phyloP scores from a whole-genome alignment of 1,140 invertebrate species.

The Oedothorax gibbosus region DNA sequence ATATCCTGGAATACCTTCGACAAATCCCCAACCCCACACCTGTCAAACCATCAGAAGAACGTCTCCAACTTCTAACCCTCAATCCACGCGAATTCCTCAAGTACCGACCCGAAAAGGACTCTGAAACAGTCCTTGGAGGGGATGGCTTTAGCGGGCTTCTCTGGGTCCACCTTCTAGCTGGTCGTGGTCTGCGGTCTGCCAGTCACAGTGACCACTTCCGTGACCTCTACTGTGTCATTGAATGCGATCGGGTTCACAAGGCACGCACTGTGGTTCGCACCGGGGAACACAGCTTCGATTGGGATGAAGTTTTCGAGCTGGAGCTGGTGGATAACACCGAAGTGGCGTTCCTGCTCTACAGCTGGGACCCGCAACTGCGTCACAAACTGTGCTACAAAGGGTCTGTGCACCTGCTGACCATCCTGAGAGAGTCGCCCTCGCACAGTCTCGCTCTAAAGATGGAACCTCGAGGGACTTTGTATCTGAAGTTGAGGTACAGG shows the following conservation, averaged over 20 bases:
- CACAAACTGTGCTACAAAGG: conserved; percentile 95
- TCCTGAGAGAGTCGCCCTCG: conserved; percentile 77
- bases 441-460: conserved; percentile 85
- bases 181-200: conserved; percentile 62
- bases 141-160: conserved; percentile 63
- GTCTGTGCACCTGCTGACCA: conserved; percentile 84
- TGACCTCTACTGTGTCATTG: conserved; percentile 96
- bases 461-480: conserved; percentile 93
- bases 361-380: conserved; percentile 96
- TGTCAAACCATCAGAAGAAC: conserved; percentile 70
- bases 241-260: conserved; percentile 97
- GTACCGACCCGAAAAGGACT: conserved; percentile 61
- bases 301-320: conserved; percentile 98
- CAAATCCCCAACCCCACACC: conserved; percentile 77
- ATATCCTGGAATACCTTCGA: conserved; percentile 53
- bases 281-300: conserved; percentile 97
- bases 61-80: conserved; percentile 58
- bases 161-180: conserved; percentile 63
- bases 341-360: conserved; percentile 97
- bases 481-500: conserved; percentile 91
- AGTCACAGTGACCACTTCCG: conserved; percentile 67
- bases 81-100: conserved; percentile 63
- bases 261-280: conserved; percentile 97
- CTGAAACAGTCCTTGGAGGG: conserved; percentile 47
- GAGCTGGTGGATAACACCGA: conserved; percentile 94